Evolutionary conservation across 2,113 vertebrate genomes (phyloP).

Genomic region (Euleptes europaea): DNA sequence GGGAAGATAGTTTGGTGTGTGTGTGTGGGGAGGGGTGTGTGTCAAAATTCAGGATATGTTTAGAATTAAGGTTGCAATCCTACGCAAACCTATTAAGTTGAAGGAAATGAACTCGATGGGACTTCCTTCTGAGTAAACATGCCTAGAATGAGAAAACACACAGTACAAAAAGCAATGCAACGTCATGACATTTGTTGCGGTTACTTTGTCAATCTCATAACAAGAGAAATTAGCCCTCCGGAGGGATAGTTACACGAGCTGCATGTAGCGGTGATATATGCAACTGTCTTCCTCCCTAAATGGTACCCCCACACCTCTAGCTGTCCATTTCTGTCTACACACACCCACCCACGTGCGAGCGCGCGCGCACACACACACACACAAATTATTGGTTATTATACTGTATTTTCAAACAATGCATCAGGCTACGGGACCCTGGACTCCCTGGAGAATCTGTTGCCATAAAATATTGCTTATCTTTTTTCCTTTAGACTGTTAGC

Average conservation of each 20-base stretch:
- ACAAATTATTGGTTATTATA: not conserved
- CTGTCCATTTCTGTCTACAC: not conserved
- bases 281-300: not conserved
- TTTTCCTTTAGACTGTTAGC: not conserved
- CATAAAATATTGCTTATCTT: not conserved
- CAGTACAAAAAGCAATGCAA: no score
- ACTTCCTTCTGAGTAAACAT: not conserved
- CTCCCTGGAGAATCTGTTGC: not conserved
- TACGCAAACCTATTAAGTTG: not conserved
- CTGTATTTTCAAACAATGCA: not conserved
- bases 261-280: not conserved
- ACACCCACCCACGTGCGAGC: no score
- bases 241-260: not conserved
- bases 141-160: no score
- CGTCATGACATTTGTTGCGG: not conserved
- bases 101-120: not conserved
- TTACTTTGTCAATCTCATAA: not conserved
- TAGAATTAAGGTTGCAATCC: not conserved
- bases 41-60: not conserved
- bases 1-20: not conserved
- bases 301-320: not conserved
- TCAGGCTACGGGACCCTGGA: not conserved
- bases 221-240: not conserved
- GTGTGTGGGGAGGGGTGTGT: not conserved
- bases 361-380: not conserved